phyloP scores from a whole-genome alignment of 2,888 invertebrate genomes.

The Scrobipalpa costella region DNA sequence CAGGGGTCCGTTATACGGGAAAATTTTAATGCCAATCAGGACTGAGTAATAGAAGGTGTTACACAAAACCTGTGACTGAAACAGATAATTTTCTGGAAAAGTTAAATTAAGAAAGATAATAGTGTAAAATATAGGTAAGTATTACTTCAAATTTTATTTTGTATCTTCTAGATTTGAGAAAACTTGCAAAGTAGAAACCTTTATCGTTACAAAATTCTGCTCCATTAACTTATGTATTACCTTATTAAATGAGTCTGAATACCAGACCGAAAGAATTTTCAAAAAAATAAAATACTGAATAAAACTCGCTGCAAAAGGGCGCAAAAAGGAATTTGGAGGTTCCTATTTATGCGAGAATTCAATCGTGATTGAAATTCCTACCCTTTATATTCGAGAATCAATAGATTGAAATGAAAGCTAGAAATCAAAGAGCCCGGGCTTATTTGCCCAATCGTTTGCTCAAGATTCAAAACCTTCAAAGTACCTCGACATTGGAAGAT shows the following conservation, averaged over 20 bases:
- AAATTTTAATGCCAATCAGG: not conserved
- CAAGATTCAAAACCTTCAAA: conserved; percentile 22
- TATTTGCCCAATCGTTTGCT: conserved; percentile 52
- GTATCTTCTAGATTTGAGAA: too few species aligned
- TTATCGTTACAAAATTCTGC: too few species aligned
- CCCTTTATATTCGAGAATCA: conserved; percentile 61
- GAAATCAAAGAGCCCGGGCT: conserved; percentile 53
- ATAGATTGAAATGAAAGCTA: conserved; percentile 61
- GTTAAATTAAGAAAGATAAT: too few species aligned
- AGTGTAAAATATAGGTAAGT: too few species aligned
- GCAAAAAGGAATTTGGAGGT: conserved; percentile 34
- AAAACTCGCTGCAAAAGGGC: not conserved
- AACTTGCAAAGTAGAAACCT: too few species aligned
- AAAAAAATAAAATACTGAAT: not conserved
- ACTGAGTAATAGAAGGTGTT: not conserved
- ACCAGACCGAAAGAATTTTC: not conserved
- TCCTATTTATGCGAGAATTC: conserved; percentile 46
- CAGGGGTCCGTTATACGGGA: conserved; percentile 51
- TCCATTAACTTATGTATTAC: too few species aligned
- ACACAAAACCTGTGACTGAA: not conserved
- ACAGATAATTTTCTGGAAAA: too few species aligned
- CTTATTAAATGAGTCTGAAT: not conserved
- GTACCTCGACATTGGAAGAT: not conserved
- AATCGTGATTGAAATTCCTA: conserved; percentile 61
- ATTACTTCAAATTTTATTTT: too few species aligned